These are phyloP conservation scores for Spodoptera frugiperda DNA, from an alignment of 1,140 invertebrate species.

Conservation along the genomic window DNA sequence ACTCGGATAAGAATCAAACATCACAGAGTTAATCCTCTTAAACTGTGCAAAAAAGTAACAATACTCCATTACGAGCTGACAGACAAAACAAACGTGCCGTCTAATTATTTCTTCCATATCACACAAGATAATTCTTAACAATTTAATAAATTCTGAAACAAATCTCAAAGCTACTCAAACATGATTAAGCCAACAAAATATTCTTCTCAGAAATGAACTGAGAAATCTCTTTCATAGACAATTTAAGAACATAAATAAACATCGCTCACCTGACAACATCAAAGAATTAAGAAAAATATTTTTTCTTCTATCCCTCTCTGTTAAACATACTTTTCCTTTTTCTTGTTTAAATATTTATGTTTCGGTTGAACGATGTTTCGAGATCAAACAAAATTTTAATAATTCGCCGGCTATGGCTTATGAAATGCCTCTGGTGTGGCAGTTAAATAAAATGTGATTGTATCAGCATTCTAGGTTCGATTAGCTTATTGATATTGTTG, in stretches of 20 bases:
- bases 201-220: slow-evolving; percentile 1
- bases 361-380: slow-evolving; percentile 9
- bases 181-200: slow-evolving; percentile 13
- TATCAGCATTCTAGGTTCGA: too few relatives aligned
- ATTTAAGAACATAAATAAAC: slow-evolving; percentile 34
- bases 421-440: too few relatives aligned
- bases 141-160: background rate
- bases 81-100: background rate
- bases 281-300: slow-evolving; percentile 10
- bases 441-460: too few relatives aligned
- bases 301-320: background rate
- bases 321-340: slow-evolving; percentile 1
- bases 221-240: slow-evolving; percentile 20
- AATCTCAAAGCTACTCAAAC: slow-evolving; percentile 2
- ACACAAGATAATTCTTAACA: background rate
- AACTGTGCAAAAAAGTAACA: too few relatives aligned
- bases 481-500: too few relatives aligned
- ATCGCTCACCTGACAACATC: slow-evolving; percentile 3
- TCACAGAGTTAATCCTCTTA: too few relatives aligned
- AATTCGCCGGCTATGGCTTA: background rate
- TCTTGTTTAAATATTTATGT: slow-evolving; percentile 30
- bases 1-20: too few relatives aligned
- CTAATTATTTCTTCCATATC: background rate
- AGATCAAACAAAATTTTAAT: slow-evolving; percentile 20
- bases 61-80: too few relatives aligned